A percentile compares a stretch with the other conserved stretches of the same genome.
These are phyloP conservation scores for Xiphorhynchus elegans DNA, from an alignment of 2,113 vertebrate genomes.

Conservation along the genomic window DNA sequence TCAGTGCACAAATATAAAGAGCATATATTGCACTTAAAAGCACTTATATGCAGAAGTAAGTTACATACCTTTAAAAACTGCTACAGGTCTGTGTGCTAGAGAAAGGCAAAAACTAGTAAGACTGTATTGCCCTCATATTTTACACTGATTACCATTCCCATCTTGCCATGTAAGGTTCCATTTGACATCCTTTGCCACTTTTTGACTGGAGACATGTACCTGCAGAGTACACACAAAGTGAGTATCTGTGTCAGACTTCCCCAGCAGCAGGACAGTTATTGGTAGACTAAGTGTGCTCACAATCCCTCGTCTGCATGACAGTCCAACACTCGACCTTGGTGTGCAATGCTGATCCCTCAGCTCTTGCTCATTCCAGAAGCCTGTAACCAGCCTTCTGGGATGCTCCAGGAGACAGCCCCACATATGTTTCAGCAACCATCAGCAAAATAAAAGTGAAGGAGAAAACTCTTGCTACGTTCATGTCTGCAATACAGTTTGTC, in stretches of 20 bases:
- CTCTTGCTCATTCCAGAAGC: background rate
- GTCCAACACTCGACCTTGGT: background rate
- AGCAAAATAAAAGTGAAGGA: background rate
- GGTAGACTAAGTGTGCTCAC: background rate
- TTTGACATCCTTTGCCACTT: background rate
- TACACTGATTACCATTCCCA: background rate
- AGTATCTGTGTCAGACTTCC: background rate
- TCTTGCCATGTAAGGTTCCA: background rate
- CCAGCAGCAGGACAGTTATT: background rate
- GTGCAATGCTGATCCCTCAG: accelerated
- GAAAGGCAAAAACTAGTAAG: background rate
- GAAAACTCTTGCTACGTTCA: background rate
- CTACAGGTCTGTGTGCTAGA: background rate
- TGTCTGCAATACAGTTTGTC: background rate
- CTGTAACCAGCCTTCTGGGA: background rate
- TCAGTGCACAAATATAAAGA: background rate
- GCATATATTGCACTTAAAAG: background rate
- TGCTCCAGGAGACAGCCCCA: background rate
- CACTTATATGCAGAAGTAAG: background rate
- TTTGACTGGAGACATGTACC: background rate
- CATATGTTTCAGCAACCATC: accelerated
- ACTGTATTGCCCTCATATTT: background rate
- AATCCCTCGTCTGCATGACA: background rate
- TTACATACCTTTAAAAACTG: background rate
- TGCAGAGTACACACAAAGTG: background rate